phyloP scores from a whole-genome alignment of 2,113 vertebrate genomes.

The Microcebus lehilahytsara region DNA sequence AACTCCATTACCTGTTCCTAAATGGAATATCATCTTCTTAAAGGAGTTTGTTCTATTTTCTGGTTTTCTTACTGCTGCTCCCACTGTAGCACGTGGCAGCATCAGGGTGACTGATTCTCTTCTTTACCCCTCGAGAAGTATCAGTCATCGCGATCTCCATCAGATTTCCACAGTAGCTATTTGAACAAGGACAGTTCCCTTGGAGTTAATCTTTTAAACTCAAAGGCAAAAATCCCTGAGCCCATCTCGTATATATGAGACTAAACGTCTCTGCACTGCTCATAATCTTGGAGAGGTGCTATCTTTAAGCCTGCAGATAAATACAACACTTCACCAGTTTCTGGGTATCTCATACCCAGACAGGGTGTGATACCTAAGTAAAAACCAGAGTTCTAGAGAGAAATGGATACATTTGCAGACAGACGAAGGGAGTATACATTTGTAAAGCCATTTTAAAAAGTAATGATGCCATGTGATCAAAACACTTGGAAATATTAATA shows the following conservation, averaged over 20 bases:
- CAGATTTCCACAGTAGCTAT: slow-evolving; percentile 49
- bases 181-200: slow-evolving; percentile 29
- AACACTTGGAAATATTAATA: background rate
- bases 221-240: slow-evolving; percentile 53
- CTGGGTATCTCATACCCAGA: background rate
- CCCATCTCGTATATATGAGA: background rate
- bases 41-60: background rate
- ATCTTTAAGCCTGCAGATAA: slow-evolving; percentile 34
- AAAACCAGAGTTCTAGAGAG: background rate
- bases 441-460: background rate
- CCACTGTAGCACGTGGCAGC: background rate
- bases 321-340: background rate
- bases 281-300: slow-evolving; percentile 24
- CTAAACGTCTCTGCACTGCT: slow-evolving; percentile 38
- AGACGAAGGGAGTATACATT: background rate
- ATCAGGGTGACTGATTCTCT: background rate
- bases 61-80: background rate
- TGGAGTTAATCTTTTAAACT: slow-evolving; percentile 67
- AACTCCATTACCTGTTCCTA: background rate
- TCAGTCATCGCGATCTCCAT: background rate
- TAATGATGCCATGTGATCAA: background rate
- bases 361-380: background rate
- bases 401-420: background rate
- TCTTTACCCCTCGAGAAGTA: slow-evolving; percentile 9
- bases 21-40: background rate